Evolutionary conservation across 2,888 invertebrate genomes (phyloP), one percentile per base, ranked within the genome.

Genomic region (Drosophila ustulata): DNA sequence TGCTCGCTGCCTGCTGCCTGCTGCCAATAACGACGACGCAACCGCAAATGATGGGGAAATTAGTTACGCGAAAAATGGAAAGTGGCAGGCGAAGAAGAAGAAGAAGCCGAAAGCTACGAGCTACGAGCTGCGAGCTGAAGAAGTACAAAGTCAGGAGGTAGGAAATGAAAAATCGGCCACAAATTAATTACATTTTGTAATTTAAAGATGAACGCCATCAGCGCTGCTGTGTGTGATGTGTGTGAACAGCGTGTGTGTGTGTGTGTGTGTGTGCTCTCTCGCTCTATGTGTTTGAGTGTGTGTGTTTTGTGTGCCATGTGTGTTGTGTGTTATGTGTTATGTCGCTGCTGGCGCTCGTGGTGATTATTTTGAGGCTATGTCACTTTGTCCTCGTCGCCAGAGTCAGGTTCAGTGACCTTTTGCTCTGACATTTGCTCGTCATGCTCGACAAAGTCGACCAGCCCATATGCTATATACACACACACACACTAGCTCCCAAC

Each of bases 131-230:
- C 45, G 11, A 11, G 1, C 41, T 46, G 46, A 34, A 66, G 65
- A 72, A 66, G 70, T 66, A 59, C 63, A 80, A 82, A 80, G 80
- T 80, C 82, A 82, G 71, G 70, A 66, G 67, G 72, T 49, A 57
- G 45, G 52, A 51, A 68, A 67, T 80, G 82, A 72, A 71, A 80
- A 80, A 80, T 80, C 73, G 65, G 57, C 58, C 70, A 55, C 74
- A 71, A 82, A 80, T 82, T 83, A 85, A 83, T 83, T 83, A 82
- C 73, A 80, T 82, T 80, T 75, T 71, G 71, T 69, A 80, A 78
- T 80, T 85, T 83, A 74, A 75, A 69, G 70, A 71, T 70, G 59
- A 75, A 62, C 57, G 56, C 57, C 47, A 28, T 18, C 45, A 65
- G 52, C 66, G 25, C 28, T 39, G 25, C 25, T 41, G 28, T 56